Evolutionary conservation across 2,888 invertebrate species (phyloP).

Genomic region (Eristalis tenax): DNA sequence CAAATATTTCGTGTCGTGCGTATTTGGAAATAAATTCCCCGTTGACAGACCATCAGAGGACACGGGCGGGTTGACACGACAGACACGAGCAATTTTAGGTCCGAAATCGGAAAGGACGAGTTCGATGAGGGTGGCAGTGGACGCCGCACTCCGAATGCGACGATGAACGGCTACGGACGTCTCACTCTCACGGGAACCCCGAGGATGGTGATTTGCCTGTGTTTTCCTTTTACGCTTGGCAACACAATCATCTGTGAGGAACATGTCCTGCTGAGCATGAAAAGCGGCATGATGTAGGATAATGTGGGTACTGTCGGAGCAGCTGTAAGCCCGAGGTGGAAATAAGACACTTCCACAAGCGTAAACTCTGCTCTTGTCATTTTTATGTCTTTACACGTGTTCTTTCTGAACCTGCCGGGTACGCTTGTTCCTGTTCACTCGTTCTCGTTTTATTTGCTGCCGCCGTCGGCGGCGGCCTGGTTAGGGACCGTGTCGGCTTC

Average conservation of each 20-base stretch:
- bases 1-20: background rate
- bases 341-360: slow-evolving; percentile 10
- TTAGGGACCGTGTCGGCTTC: too few species aligned
- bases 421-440: background rate
- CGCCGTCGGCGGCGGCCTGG: background rate
- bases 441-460: background rate
- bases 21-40: slow-evolving; percentile 46
- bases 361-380: slow-evolving; percentile 23
- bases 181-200: background rate
- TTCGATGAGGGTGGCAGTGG: background rate
- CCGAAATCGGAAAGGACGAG: background rate
- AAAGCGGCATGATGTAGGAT: slow-evolving; percentile 16
- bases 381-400: slow-evolving; percentile 27
- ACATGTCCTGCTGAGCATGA: slow-evolving; percentile 29
- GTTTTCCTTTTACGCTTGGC: background rate
- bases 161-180: background rate
- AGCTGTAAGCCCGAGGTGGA: slow-evolving; percentile 13
- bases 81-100: slow-evolving; percentile 24
- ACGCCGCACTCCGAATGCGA: slow-evolving; percentile 31
- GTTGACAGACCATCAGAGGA: slow-evolving; percentile 25
- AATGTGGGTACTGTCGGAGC: background rate
- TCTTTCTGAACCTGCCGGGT: background rate
- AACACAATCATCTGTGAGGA: background rate
- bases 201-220: slow-evolving; percentile 14
- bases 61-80: slow-evolving; percentile 24